A percentile compares a stretch with the other conserved stretches of the same genome.
Evolutionary conservation across 1,140 invertebrate genomes (phyloP).

Genomic region (Caenorhabditis elegans): WBcel235 BX284605.5:12734501-12735000

Average conservation of each 20-base stretch:
- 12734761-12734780: no score
- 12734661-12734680: neutral
- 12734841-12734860: neutral
- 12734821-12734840: neutral
- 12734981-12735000: no score
- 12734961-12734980: no score
- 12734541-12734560: neutral
- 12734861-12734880: constrained; percentile 16
- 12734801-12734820: neutral
- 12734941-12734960: neutral
- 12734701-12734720: neutral
- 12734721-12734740: neutral
- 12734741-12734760: no score
- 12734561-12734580: neutral
- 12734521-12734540: neutral
- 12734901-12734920: neutral
- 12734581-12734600: neutral
- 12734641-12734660: neutral
- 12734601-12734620: constrained; percentile 8
- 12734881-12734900: neutral
- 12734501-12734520: neutral
- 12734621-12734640: neutral
- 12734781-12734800: no score
- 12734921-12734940: neutral
- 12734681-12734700: neutral